Conservation (phyloP, 2,113 vertebrate species). For the Chamaetylas fuelleborni region DNA sequence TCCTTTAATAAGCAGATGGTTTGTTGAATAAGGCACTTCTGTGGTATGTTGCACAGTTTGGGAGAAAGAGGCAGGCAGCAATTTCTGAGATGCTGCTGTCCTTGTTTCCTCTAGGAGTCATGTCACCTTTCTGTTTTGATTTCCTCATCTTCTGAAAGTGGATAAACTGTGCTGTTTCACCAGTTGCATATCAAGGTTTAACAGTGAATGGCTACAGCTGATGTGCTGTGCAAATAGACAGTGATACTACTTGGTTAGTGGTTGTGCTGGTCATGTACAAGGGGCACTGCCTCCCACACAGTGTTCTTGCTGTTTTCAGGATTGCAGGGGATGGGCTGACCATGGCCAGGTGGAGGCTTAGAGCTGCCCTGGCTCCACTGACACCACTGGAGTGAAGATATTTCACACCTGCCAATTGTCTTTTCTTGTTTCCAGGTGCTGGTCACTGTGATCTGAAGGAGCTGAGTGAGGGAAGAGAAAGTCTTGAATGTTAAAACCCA, state of each 20-base stretch:
- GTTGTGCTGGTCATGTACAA: rapidly evolving
- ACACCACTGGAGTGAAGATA: background rate
- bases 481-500: background rate
- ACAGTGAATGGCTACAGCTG: background rate
- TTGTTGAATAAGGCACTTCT: background rate
- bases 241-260: background rate
- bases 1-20: background rate
- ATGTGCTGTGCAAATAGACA: background rate
- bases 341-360: background rate
- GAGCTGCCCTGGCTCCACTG: background rate
- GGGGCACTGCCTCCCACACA: background rate
- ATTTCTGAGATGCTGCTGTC: background rate
- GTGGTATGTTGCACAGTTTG: background rate
- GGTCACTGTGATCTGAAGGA: background rate
- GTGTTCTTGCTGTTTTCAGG: rapidly evolving
- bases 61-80: background rate
- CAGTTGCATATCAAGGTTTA: background rate
- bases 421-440: background rate
- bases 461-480: background rate
- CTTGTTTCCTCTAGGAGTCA: background rate
- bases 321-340: background rate
- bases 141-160: background rate
- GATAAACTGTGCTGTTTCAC: background rate
- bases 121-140: rapidly evolving
- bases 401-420: background rate